Evolutionary conservation across 2,797 vertebrate genomes (phyloP).

Genomic region (Phoxinus dragarum): DNA sequence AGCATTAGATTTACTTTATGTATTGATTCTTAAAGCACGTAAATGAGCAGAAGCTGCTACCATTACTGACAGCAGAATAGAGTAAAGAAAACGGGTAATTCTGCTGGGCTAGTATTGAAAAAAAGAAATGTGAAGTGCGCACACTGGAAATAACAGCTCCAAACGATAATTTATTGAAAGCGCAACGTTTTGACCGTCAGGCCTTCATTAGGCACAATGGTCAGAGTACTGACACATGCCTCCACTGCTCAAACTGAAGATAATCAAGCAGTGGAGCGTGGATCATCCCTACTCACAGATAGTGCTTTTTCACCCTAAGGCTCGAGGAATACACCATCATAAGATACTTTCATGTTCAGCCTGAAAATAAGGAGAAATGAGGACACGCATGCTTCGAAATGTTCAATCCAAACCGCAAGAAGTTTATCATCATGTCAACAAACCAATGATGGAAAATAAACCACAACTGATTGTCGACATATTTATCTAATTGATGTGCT

Average conservation of each 20-base stretch:
- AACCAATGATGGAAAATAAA: background rate
- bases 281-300: conserved; percentile 61
- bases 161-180: background rate
- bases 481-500: background rate
- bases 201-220: background rate
- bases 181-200: background rate
- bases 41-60: background rate
- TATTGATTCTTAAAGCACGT: background rate
- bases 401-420: background rate
- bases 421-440: background rate
- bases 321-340: conserved; percentile 37
- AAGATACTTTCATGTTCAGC: conserved; percentile 42
- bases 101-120: background rate
- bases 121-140: background rate
- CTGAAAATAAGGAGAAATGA: conserved; percentile 33
- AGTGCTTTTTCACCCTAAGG: conserved; percentile 79
- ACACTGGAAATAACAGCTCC: background rate
- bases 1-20: background rate
- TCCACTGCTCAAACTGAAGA: background rate
- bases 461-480: background rate
- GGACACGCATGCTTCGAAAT: conserved; percentile 20
- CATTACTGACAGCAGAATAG: background rate
- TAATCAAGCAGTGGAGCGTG: conserved; percentile 67
- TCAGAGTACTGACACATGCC: background rate
- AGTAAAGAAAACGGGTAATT: background rate